Base-by-base conservation (phyloP, 2,797 vertebrate species). In the Syngnathus rostellatus region DNA sequence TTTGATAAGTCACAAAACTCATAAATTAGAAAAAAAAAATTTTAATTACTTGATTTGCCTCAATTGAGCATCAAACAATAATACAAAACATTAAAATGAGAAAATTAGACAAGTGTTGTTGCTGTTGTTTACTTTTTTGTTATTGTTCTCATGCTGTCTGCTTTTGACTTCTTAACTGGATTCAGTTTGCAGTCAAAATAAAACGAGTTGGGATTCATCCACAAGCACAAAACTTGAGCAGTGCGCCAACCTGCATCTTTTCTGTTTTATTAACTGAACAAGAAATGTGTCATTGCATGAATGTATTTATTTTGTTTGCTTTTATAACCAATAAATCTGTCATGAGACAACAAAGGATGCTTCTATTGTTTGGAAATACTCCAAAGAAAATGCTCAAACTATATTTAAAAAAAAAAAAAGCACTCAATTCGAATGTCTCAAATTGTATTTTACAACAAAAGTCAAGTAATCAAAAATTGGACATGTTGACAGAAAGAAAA, bases 241-340 rank as follows among this genome's bases (percentile, higher is more conserved):
- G 48, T n/a, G 48, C 19, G 48, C 6, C 19, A 16, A 50, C 48
- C 6, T 6, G 7, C 19, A 12, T 54, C 23, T 23, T 54, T 23
- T 54, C 53, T 54, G 53, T 54, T 54, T 57, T 57, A 16, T 31
- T 31, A 31, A 57, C 25, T 6, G 48, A 74, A 73, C 68, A 76
- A 75, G 74, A 75, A 74, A 75, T 68, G 75, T 77, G 69, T 64
- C 79, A 74, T 86, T 73, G 75, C 67, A 86, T 70, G 77, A 81
- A 81, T 68, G 83, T 89, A 91, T 89, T 92, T 90, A 90, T 91
- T 90, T 90, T 85, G 76, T 87, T 88, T 87, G 81, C 75, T 86
- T 88, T 85, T 86, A 83, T 89, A 89, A 87, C 83, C 88, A 91
- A 90, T 92, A 91, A 92, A 91, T 83, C 83, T 86, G 81, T 88